Evolutionary conservation across 2,888 invertebrate species (phyloP).

Genomic region (Lepidonotus clava): DNA sequence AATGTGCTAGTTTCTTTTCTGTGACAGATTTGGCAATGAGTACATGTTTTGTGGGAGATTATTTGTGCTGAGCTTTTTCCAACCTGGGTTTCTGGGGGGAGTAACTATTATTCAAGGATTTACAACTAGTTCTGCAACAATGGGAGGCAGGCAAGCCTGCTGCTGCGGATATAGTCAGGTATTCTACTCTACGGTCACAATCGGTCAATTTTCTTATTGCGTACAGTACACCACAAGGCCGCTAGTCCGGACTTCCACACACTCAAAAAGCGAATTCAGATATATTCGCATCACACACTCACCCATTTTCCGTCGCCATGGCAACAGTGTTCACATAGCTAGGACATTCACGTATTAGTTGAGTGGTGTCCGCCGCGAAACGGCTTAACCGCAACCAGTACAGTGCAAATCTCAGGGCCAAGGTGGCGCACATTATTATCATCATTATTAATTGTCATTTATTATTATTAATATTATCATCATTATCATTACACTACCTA

Average conservation of each 20-base stretch:
- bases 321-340: slow-evolving; percentile 43
- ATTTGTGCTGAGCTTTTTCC: too few relatives aligned
- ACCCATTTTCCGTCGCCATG: slow-evolving; percentile 21
- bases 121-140: too few relatives aligned
- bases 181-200: background rate
- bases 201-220: background rate
- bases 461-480: slow-evolving; percentile 15
- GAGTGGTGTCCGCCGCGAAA: background rate
- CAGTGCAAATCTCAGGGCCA: background rate
- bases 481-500: slow-evolving; percentile 41
- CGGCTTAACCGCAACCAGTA: background rate
- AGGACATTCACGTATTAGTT: background rate
- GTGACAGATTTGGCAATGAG: too few relatives aligned
- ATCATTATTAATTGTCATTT: background rate
- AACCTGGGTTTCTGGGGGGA: too few relatives aligned
- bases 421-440: background rate
- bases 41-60: too few relatives aligned
- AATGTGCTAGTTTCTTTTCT: too few relatives aligned
- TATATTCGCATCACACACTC: background rate
- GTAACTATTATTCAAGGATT: too few relatives aligned
- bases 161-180: too few relatives aligned
- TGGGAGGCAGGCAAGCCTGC: too few relatives aligned
- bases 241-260: background rate
- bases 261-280: background rate
- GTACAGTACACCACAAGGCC: background rate